A percentile compares a stretch with the other conserved stretches of the same genome.
phyloP scores from a whole-genome alignment of 2,797 vertebrate genomes.

The Steatocranus sp. region DNA sequence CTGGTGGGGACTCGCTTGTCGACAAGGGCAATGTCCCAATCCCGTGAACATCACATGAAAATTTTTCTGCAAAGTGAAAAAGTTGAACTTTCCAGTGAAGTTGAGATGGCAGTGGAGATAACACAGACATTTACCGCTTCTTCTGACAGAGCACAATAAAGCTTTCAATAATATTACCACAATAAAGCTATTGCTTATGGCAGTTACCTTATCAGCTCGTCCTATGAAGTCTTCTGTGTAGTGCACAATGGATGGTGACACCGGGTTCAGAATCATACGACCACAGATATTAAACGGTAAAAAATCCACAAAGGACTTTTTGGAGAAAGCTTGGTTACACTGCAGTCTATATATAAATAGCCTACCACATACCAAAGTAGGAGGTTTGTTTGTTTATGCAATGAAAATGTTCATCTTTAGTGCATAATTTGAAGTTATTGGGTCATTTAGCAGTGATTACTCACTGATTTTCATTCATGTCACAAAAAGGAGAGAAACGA shows the following conservation, averaged over 20 bases:
- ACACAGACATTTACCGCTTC: background rate
- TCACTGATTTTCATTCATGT: background rate
- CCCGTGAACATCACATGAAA: background rate
- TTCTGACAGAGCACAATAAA: background rate
- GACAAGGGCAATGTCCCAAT: background rate
- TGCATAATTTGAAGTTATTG: background rate
- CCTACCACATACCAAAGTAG: background rate
- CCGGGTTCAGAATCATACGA: background rate
- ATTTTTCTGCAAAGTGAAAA: background rate
- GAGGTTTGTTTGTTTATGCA: background rate
- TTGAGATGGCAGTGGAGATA: background rate
- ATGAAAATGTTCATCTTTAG: background rate
- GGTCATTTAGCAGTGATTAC: background rate
- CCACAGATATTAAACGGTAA: background rate
- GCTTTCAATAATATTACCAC: background rate
- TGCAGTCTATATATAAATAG: background rate
- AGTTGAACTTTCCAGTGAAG: background rate
- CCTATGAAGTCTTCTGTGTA: background rate
- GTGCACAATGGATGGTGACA: background rate
- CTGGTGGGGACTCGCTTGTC: conserved; percentile 13
- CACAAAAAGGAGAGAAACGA: background rate
- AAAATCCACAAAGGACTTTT: background rate
- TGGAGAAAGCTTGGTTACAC: background rate
- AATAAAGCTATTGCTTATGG: background rate
- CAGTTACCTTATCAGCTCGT: background rate